phyloP scores from a whole-genome alignment of 2,797 vertebrate species.

The Melanotaenia maccullochi region DNA sequence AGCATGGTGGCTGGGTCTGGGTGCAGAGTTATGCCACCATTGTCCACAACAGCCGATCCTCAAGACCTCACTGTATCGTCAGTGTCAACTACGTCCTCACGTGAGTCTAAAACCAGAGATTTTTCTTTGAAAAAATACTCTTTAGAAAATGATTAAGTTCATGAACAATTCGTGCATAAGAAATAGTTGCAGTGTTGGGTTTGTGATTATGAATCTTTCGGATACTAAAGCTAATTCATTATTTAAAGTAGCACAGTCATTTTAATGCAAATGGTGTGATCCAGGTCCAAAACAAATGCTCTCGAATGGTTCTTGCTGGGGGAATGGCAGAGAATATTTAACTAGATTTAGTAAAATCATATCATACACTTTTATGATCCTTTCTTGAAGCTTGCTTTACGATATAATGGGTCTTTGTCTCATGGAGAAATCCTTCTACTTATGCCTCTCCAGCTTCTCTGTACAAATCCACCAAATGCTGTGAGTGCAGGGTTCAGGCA shows the following conservation, averaged over 20 bases:
- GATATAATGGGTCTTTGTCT: constrained; percentile 51
- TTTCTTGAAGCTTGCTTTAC: constrained; percentile 37
- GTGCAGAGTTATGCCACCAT: constrained; percentile 99
- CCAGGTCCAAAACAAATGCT: constrained; percentile 27
- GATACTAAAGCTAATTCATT: background rate
- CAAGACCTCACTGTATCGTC: constrained; percentile 97
- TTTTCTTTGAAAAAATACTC: background rate
- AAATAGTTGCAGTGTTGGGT: background rate
- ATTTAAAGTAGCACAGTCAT: constrained; percentile 15
- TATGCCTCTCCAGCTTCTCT: constrained; percentile 56
- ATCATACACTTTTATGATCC: constrained; percentile 56
- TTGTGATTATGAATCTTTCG: background rate
- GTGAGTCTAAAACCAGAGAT: constrained; percentile 83
- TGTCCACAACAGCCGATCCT: constrained; percentile 98
- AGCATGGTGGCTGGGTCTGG: constrained; percentile 99
- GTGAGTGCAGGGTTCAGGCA: constrained; percentile 52
- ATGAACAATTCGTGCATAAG: background rate
- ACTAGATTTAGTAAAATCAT: constrained; percentile 56
- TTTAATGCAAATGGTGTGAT: constrained; percentile 13
- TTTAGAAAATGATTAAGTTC: background rate
- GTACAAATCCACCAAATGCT: constrained; percentile 60
- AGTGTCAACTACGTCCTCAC: constrained; percentile 99
- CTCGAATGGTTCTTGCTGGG: constrained; percentile 46
- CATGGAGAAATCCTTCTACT: constrained; percentile 59
- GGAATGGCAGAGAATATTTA: constrained; percentile 50